Conservation (phyloP, 2,888 invertebrate genomes). For the Cephalotes varians region DNA sequence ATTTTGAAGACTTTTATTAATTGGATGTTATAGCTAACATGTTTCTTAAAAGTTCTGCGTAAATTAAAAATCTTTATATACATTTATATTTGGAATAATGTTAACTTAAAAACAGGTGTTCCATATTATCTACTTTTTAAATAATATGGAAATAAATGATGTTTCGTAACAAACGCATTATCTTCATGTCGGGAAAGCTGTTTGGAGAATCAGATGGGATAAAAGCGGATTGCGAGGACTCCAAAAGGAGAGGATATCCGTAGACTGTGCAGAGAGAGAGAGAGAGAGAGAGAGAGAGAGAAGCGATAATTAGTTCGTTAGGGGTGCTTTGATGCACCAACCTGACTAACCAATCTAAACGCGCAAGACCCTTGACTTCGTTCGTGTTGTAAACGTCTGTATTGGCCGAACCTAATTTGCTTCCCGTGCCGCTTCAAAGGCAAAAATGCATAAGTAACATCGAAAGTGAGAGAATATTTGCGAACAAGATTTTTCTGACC, state of each 20-base stretch:
- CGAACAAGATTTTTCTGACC: not conserved
- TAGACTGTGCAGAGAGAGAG: conserved; percentile 44
- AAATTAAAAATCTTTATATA: not conserved
- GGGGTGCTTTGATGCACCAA: conserved; percentile 73
- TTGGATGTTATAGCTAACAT: not conserved
- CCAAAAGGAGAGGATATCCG: conserved; percentile 33
- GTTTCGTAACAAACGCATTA: not conserved
- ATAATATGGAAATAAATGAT: conserved; percentile 40
- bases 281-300: conserved; percentile 51
- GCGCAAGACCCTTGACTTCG: conserved; percentile 50
- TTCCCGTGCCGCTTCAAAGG: conserved; percentile 6
- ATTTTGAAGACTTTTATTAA: not conserved
- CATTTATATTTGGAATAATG: not conserved
- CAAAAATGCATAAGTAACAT: conserved; percentile 35
- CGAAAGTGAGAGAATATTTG: conserved; percentile 12
- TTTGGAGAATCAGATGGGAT: conserved; percentile 31
- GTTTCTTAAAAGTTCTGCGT: not conserved
- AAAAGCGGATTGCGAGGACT: conserved; percentile 35
- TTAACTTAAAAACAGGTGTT: not conserved
- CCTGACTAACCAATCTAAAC: conserved; percentile 67
- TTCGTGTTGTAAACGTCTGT: conserved; percentile 41
- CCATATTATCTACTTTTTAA: not conserved
- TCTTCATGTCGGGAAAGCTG: conserved; percentile 35
- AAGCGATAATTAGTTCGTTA: conserved; percentile 77
- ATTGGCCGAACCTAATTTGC: conserved; percentile 41